A percentile compares a stretch with the other conserved stretches of the same genome.
Conservation (phyloP, 2,888 invertebrate genomes). For the Epistrophe grossulariae region DNA sequence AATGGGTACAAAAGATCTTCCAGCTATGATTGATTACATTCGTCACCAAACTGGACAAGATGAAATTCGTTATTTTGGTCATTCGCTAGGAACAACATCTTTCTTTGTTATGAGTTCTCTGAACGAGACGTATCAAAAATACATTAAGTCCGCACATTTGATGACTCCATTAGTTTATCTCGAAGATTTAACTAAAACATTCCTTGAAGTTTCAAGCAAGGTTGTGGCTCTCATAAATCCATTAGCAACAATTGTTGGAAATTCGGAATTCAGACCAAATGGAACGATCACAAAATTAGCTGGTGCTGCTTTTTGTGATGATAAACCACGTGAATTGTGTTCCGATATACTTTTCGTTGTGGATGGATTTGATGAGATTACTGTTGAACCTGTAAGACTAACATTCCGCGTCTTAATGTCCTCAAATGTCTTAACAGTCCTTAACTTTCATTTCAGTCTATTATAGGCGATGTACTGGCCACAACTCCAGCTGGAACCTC, state of each 20-base stretch:
- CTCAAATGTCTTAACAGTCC: neutral
- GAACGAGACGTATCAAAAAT: neutral
- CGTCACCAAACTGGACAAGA: neutral
- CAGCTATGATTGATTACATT: constrained; percentile 90
- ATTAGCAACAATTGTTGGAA: constrained; percentile 78
- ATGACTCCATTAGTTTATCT: neutral
- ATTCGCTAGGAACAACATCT: constrained; percentile 80
- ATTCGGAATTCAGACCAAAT: constrained; percentile 79
- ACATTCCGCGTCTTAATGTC: too few relatives aligned
- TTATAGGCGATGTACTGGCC: constrained; percentile 79
- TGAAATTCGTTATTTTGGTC: constrained; percentile 70
- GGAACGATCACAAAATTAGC: constrained; percentile 78
- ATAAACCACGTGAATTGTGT: constrained; percentile 62
- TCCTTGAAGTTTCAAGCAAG: constrained; percentile 85
- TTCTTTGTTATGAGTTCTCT: constrained; percentile 78
- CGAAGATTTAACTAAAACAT: constrained; percentile 78
- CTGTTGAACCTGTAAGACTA: neutral
- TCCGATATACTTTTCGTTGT: constrained; percentile 78
- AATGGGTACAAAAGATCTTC: constrained; percentile 92
- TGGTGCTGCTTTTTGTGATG: constrained; percentile 76
- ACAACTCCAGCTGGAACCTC: constrained; percentile 80
- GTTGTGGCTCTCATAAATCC: constrained; percentile 82
- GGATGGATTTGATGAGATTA: constrained; percentile 77
- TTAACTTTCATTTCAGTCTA: constrained; percentile 52
- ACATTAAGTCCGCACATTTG: neutral